Conservation (phyloP, 2,113 vertebrate species). For the Gobio gobio region DNA sequence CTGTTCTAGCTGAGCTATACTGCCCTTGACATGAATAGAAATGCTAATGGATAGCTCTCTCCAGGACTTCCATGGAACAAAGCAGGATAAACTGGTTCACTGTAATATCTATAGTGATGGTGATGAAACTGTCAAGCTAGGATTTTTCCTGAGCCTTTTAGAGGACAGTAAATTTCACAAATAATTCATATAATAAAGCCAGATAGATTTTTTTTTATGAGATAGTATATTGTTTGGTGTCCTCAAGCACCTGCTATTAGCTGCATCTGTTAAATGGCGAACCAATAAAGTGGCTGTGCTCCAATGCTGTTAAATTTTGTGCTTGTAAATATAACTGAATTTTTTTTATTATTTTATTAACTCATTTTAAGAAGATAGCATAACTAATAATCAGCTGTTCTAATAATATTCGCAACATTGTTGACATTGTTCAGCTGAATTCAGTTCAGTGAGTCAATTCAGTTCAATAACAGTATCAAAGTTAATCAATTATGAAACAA, state of each 20-base stretch:
- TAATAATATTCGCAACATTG: too few species aligned
- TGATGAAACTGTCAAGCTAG: conserved; percentile 14
- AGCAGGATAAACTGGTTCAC: neutral
- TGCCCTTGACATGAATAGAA: neutral
- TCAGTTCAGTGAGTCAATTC: too few species aligned
- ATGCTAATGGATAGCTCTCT: neutral
- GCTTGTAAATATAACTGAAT: neutral
- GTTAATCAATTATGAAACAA: neutral
- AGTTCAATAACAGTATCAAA: neutral
- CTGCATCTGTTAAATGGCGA: neutral
- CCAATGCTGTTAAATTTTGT: neutral
- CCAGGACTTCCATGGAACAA: too few species aligned
- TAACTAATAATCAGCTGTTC: neutral
- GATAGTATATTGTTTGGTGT: conserved; percentile 17
- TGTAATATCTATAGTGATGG: neutral
- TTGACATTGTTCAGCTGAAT: too few species aligned
- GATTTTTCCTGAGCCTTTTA: conserved; percentile 7
- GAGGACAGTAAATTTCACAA: conserved; percentile 16
- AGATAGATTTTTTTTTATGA: neutral
- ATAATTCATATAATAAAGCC: conserved; percentile 20
- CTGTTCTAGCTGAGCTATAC: too few species aligned
- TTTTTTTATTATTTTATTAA: neutral
- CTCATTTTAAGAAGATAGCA: neutral
- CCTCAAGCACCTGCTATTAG: conserved; percentile 28
- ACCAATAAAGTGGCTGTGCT: neutral